Conservation (phyloP, 2,113 vertebrate species). For the Tenebrosternarchus preto region DNA sequence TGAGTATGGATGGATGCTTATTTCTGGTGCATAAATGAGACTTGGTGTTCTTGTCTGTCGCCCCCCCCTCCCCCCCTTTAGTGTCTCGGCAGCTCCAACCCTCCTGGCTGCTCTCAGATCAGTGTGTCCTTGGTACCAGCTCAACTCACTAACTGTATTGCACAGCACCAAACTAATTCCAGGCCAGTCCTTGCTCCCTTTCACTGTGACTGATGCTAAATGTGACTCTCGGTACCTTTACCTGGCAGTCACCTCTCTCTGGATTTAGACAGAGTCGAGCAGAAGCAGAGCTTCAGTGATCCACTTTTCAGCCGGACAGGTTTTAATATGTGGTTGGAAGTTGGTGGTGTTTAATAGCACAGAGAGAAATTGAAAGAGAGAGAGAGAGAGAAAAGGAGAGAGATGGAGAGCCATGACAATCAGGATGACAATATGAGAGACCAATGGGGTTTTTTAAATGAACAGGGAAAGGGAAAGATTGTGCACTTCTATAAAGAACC, state of each 20-base stretch:
- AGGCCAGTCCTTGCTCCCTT: not conserved
- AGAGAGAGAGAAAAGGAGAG: not conserved
- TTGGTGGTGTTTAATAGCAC: conserved; percentile 23
- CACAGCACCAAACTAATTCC: not conserved
- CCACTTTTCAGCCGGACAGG: conserved; percentile 34
- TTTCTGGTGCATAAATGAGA: no score
- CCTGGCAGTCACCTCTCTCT: not conserved
- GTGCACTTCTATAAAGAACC: conserved; percentile 15
- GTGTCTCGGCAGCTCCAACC: no score
- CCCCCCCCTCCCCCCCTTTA: no score
- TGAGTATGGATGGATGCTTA: no score
- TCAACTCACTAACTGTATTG: no score
- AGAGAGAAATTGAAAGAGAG: not conserved
- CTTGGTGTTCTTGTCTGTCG: no score
- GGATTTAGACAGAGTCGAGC: not conserved
- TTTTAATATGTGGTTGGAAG: conserved; percentile 20
- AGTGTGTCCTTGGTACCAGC: no score
- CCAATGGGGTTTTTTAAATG: conserved; percentile 36
- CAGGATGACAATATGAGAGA: conserved; percentile 2
- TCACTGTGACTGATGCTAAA: not conserved
- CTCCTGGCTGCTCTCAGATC: no score
- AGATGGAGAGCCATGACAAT: not conserved
- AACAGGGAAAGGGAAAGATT: conserved; percentile 33
- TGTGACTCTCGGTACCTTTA: conserved; percentile 1
- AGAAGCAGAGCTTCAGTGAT: conserved; percentile 18